A percentile compares a stretch with the other conserved stretches of the same genome.
Conservation (phyloP, 2,888 invertebrate species). For the Gastracanthus pulcherrimus region DNA sequence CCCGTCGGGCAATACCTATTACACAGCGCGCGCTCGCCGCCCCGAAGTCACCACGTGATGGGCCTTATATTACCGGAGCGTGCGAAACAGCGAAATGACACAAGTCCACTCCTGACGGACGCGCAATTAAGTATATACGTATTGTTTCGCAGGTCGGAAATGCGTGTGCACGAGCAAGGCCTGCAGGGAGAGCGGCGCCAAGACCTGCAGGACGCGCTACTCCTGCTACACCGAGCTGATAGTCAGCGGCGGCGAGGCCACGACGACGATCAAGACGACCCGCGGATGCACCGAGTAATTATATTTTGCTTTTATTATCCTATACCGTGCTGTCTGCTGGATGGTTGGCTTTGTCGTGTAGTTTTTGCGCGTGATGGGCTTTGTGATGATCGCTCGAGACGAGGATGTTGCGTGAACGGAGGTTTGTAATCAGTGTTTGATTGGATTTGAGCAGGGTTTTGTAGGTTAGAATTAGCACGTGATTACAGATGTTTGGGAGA, state of each 20-base stretch:
- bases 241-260: conserved; percentile 55
- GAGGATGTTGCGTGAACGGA: neutral
- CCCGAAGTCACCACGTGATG: neutral
- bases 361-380: neutral
- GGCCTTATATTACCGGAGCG: neutral
- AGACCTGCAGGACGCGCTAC: conserved; percentile 67
- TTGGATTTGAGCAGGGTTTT: neutral
- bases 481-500: too few relatives aligned
- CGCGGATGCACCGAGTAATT: conserved; percentile 71
- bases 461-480: neutral
- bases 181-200: conserved; percentile 67
- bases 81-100: neutral
- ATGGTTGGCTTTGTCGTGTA: neutral
- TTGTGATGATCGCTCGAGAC: neutral
- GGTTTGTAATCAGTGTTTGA: neutral
- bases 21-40: neutral
- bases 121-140: neutral
- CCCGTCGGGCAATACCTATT: neutral
- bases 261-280: conserved; percentile 59
- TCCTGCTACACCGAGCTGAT: conserved; percentile 70
- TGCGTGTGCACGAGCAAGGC: conserved; percentile 70
- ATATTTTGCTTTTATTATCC: conserved; percentile 26
- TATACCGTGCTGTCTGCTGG: neutral
- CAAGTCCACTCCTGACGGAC: too few relatives aligned
- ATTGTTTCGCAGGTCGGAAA: conserved; percentile 63